Conservation (phyloP, 1,140 invertebrate genomes). For the Cydia strobilella region DNA sequence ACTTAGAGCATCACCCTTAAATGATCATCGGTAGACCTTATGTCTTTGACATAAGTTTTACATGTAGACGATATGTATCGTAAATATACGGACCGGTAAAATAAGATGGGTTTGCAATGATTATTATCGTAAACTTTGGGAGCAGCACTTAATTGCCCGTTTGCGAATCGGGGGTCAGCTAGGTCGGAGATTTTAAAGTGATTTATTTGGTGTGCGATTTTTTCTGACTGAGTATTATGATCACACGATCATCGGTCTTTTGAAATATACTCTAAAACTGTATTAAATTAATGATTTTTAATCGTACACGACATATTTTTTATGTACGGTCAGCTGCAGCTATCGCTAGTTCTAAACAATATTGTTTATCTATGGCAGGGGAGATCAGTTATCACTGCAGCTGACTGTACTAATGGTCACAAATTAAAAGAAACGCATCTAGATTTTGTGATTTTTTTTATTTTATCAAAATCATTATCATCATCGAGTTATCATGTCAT, state of each 20-base stretch:
- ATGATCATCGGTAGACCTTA: conserved; percentile 21
- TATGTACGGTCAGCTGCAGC: too few relatives aligned
- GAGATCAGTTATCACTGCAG: too few relatives aligned
- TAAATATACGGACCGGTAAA: conserved; percentile 15
- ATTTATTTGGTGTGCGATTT: not conserved
- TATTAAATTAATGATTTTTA: too few relatives aligned
- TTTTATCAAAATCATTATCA: not conserved
- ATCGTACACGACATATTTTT: too few relatives aligned
- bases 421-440: not conserved
- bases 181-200: not conserved
- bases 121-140: conserved; percentile 13
- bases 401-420: not conserved
- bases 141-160: conserved; percentile 20
- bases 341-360: too few relatives aligned
- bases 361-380: too few relatives aligned
- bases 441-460: not conserved
- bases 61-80: not conserved
- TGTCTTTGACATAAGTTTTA: too few relatives aligned
- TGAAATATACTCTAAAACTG: too few relatives aligned
- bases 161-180: conserved; percentile 18
- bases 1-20: conserved; percentile 36
- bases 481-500: not conserved
- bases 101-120: conserved; percentile 17
- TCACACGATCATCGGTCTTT: not conserved
- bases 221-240: not conserved